phyloP scores from a whole-genome alignment of 2,113 vertebrate species.

The Nycticryphes semicollaris region DNA sequence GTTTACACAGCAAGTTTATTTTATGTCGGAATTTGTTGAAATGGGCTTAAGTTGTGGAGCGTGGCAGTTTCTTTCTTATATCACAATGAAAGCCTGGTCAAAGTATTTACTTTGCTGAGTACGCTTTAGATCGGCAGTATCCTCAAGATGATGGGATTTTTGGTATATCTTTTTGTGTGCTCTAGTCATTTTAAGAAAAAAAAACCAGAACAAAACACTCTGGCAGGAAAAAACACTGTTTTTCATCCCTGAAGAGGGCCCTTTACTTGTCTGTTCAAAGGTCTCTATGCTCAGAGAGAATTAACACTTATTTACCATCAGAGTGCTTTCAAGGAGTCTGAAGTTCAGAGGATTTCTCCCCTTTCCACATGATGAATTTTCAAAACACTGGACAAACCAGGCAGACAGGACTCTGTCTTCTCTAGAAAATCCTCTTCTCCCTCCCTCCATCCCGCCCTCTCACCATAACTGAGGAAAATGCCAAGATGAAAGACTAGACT shows the following conservation, averaged over 20 bases:
- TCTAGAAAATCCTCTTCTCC: background rate
- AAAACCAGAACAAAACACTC: background rate
- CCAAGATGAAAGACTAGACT: background rate
- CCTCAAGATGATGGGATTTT: background rate
- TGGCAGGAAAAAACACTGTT: background rate
- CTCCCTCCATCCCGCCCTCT: background rate
- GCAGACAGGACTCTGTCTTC: background rate
- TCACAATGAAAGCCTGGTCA: background rate
- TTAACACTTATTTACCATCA: slow-evolving; percentile 27
- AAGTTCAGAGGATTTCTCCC: background rate
- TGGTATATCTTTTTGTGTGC: background rate
- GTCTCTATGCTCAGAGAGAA: background rate
- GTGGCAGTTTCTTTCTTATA: background rate
- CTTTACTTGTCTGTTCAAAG: background rate
- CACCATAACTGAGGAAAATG: background rate
- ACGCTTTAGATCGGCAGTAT: background rate
- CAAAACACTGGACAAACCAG: background rate
- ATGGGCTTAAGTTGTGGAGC: background rate
- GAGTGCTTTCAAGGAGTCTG: background rate
- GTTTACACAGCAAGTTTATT: background rate
- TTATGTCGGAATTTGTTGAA: background rate
- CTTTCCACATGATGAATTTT: background rate
- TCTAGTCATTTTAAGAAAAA: background rate
- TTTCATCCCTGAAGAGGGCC: background rate
- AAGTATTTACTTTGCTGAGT: background rate